Base-by-base conservation (phyloP, 2,888 invertebrate genomes). In the Tricholauxania praeusta region DNA sequence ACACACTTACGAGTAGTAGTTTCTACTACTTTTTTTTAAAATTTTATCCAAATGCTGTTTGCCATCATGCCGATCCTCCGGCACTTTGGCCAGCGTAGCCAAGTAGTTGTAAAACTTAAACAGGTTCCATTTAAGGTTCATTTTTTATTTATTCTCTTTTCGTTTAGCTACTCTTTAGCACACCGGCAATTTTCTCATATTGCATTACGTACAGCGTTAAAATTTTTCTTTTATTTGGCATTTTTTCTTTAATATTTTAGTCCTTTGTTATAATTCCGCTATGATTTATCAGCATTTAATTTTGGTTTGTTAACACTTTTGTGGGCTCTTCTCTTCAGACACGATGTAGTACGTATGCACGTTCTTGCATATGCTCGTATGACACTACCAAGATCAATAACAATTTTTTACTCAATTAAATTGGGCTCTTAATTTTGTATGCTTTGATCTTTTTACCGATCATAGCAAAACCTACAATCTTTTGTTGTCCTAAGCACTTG, bases 301-400 rank as follows among this genome's bases (percentile, higher is more conserved):
- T 74, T 78, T 81, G 79, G 84, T 82, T 84, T 82, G 82, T 83
- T 83, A 84, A 83, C 84, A 83, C 84, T 82, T 83, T 47, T 53
- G 52, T 32, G 47, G 48, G 48, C 14, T 22, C 60, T 15, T 14
- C 15, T 57, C 32, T 2, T 14, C 1, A 28, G 17, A 28, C 10
- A 28, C 32, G 2, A 10, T 15, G n/a, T 15, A 12, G n/a, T 15
- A 12, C 6, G 10, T 12, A 32, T 5, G 14, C 32, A 47, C 47
- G 12, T 62, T n/a, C 48, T 47, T 39, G 62, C n/a, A 39, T 39
- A 47, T 7, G 0, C 60, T 39, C 48, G 28, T 14, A 66, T 28
- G 22, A 59, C 52, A 52, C 22, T 28, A 6, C 8, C 60, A 17
- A n/a, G 51, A 51, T 49, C 32, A 17, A 66, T 65, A 28, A 17